phyloP scores from a whole-genome alignment of 2,797 vertebrate genomes.

The Phoxinus dragarum region DNA sequence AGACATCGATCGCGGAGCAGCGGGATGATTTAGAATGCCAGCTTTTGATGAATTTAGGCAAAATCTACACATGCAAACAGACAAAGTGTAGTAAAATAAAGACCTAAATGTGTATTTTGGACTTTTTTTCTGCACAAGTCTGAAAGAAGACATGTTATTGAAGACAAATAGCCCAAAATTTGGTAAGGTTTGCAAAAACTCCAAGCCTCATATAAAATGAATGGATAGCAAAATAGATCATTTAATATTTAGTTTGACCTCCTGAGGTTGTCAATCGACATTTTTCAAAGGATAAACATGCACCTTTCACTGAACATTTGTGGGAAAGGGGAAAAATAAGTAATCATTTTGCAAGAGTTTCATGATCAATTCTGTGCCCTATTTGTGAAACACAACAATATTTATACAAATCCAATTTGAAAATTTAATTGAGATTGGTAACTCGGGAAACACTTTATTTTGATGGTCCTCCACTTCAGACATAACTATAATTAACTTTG shows the following conservation, averaged over 20 bases:
- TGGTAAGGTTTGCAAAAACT: neutral
- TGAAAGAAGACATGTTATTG: no score
- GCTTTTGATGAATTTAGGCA: no score
- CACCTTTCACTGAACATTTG: neutral
- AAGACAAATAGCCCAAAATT: no score
- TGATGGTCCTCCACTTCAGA: neutral
- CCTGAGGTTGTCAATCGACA: neutral
- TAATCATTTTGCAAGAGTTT: neutral
- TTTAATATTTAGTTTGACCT: constrained; percentile 19
- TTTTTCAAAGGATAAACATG: constrained; percentile 1
- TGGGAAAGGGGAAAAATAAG: neutral
- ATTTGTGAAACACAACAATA: neutral
- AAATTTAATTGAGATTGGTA: neutral
- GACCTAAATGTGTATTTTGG: no score
- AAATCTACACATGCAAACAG: no score
- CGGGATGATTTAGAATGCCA: no score
- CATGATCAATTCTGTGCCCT: neutral
- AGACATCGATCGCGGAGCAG: no score
- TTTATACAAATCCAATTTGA: neutral
- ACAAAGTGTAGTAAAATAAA: no score
- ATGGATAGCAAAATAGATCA: constrained; percentile 22
- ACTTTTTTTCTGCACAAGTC: no score
- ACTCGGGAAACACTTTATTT: neutral
- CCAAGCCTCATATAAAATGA: constrained; percentile 22
- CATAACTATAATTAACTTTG: no score